Evolutionary conservation across 2,797 vertebrate genomes (phyloP).

Genomic region (Siniperca obscura): DNA sequence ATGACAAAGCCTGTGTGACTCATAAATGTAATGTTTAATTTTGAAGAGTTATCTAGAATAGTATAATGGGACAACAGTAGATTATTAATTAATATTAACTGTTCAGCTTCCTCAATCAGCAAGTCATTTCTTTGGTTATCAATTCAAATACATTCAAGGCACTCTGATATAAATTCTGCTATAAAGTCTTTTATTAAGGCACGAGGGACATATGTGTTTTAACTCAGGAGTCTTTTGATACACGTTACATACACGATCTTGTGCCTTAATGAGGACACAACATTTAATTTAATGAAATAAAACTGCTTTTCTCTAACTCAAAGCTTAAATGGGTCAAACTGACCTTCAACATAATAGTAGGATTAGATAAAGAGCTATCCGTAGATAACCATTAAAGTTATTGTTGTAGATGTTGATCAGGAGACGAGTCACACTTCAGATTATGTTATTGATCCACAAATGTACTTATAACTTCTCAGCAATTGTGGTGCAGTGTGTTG

Average conservation of each 20-base stretch:
- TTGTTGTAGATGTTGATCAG: constrained; percentile 11
- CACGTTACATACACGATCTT: not conserved
- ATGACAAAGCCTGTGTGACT: not conserved
- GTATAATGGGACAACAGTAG: not conserved
- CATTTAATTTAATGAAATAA: not conserved
- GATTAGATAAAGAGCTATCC: not conserved
- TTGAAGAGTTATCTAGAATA: not conserved
- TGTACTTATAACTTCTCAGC: not conserved
- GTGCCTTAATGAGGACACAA: not conserved
- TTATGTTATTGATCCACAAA: not conserved
- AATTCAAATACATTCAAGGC: not conserved
- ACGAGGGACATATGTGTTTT: not conserved
- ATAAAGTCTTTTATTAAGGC: not conserved
- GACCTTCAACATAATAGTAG: not conserved
- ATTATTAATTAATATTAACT: constrained; percentile 22
- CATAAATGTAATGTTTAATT: not conserved
- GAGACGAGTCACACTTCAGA: not conserved
- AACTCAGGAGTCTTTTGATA: not conserved
- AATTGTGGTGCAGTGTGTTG: not conserved
- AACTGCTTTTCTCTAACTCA: not conserved
- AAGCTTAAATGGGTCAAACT: constrained; percentile 20
- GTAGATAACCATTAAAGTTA: not conserved
- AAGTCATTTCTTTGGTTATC: not conserved
- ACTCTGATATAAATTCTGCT: not conserved
- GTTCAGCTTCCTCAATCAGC: not conserved